Percentiles rank a stretch among this genome's conserved stretches.
These are phyloP conservation scores for Megaptera novaeangliae DNA, from an alignment of 2,113 vertebrate species.

Conservation along the genomic window DNA sequence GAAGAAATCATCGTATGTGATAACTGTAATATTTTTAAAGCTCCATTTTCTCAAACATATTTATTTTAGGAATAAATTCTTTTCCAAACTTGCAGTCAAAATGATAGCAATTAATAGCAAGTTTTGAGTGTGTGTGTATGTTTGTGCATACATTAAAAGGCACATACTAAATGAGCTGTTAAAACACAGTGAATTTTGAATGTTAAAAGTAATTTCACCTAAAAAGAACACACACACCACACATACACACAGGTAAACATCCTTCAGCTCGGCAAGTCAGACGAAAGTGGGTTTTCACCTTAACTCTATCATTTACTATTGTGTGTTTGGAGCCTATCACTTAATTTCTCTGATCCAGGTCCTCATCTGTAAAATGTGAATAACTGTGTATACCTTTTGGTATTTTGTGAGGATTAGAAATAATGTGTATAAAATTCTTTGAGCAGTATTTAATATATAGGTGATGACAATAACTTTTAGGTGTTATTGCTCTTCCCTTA, in stretches of 20 bases:
- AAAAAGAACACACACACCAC: neutral
- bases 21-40: neutral
- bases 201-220: neutral
- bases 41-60: neutral
- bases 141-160: neutral
- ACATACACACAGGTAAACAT: accelerated
- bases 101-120: neutral
- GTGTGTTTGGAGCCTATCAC: neutral
- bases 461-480: neutral
- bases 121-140: neutral
- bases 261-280: neutral
- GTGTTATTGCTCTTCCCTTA: neutral
- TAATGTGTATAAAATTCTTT: neutral
- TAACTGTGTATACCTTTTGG: neutral
- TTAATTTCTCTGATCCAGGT: neutral
- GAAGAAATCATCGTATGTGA: neutral
- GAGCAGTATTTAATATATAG: neutral
- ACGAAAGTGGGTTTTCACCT: neutral
- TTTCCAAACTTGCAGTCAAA: neutral
- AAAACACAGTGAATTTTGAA: neutral
- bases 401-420: slow-evolving; percentile 10
- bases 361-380: neutral
- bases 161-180: neutral
- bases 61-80: neutral
- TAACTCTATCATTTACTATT: neutral